These are phyloP conservation scores for Hirtodrosophila cameraria DNA, from an alignment of 2,888 invertebrate species.

Conservation along the genomic window DNA sequence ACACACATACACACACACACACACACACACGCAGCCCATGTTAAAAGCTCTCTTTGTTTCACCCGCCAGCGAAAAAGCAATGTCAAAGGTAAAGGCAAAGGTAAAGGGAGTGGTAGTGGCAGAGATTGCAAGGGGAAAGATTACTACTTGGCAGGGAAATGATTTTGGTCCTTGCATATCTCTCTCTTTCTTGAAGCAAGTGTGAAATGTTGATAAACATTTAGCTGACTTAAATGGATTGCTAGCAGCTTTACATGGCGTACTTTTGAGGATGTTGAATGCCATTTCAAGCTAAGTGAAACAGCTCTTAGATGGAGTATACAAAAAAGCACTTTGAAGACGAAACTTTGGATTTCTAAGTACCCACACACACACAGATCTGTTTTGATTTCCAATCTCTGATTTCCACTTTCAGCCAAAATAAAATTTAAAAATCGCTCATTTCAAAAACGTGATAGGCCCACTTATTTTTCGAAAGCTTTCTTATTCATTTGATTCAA, in stretches of 20 bases:
- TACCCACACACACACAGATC: too few species aligned
- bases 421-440: too few species aligned
- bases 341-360: too few species aligned
- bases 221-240: slow-evolving; percentile 58
- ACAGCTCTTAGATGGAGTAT: not conserved
- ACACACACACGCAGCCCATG: slow-evolving; percentile 51
- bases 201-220: slow-evolving; percentile 63
- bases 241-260: slow-evolving; percentile 20
- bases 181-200: slow-evolving; percentile 41
- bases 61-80: slow-evolving; percentile 17
- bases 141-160: slow-evolving; percentile 36
- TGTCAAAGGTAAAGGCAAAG: not conserved
- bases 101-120: not conserved
- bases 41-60: slow-evolving; percentile 69
- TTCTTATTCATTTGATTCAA: too few species aligned
- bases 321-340: not conserved
- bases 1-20: slow-evolving; percentile 52
- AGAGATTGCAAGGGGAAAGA: not conserved
- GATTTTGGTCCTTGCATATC: slow-evolving; percentile 50
- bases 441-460: too few species aligned
- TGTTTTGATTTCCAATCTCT: too few species aligned
- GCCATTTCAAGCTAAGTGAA: not conserved
- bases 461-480: too few species aligned
- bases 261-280: slow-evolving; percentile 1
- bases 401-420: too few species aligned